Evolutionary conservation across 2,888 invertebrate species (phyloP).

Genomic region (Eristalis intricaria): DNA sequence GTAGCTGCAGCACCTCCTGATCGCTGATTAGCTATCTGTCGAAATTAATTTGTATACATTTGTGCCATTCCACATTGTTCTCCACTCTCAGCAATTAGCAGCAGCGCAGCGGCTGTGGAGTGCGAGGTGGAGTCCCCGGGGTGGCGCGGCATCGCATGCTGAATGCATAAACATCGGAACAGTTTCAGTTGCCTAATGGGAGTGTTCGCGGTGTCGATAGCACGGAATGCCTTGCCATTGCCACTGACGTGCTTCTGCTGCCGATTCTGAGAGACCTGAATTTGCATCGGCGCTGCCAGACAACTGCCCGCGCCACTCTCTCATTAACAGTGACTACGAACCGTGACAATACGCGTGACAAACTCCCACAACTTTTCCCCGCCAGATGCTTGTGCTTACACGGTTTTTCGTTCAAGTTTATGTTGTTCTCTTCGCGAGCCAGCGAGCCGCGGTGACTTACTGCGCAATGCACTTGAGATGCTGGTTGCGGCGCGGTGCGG

Average conservation of each 20-base stretch:
- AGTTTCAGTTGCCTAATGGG: constrained; percentile 51
- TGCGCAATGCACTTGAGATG: background rate
- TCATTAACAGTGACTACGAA: constrained; percentile 30
- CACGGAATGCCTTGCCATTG: constrained; percentile 38
- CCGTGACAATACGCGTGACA: constrained; percentile 38
- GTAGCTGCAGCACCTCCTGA: constrained; percentile 16
- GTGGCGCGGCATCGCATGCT: constrained; percentile 17
- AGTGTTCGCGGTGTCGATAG: constrained; percentile 56
- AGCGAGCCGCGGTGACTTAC: background rate
- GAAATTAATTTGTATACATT: constrained; percentile 46
- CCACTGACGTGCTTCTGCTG: constrained; percentile 3
- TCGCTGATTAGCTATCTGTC: constrained; percentile 44
- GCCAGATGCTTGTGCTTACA: background rate
- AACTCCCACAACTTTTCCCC: constrained; percentile 35
- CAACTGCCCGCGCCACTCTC: constrained; percentile 18
- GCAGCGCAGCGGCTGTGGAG: background rate
- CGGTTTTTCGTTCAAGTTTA: constrained; percentile 29
- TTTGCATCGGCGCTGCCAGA: constrained; percentile 19
- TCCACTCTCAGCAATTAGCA: constrained; percentile 18
- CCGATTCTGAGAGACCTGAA: background rate
- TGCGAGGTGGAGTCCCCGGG: background rate
- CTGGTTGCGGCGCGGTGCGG: background rate
- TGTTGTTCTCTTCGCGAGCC: constrained; percentile 3
- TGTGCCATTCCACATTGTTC: constrained; percentile 30
- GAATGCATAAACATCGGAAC: constrained; percentile 56